Evolutionary conservation across 2,113 vertebrate species (phyloP).

Genomic region (Dicaeum eximium): DNA sequence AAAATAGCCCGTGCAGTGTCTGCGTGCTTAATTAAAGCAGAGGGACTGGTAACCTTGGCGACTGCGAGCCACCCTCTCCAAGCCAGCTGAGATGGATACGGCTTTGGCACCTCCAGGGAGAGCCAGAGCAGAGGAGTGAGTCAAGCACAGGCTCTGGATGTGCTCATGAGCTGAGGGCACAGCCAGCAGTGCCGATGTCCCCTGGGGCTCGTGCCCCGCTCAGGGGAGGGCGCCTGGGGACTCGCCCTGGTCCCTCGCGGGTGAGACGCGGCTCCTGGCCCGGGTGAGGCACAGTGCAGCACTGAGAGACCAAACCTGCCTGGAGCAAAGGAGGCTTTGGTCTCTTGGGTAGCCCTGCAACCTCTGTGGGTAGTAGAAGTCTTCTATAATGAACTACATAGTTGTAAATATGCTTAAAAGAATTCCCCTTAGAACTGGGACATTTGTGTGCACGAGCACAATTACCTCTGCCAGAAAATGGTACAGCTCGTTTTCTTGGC

Average conservation of each 20-base stretch:
- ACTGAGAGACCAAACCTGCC: background rate
- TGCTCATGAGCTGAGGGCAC: fast-evolving
- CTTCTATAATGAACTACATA: background rate
- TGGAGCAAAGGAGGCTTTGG: background rate
- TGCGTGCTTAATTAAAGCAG: conserved; percentile 21
- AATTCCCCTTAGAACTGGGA: background rate
- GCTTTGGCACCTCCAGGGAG: background rate
- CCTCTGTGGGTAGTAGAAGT: fast-evolving
- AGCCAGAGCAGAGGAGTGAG: background rate
- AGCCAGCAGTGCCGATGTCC: fast-evolving
- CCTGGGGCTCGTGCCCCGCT: background rate
- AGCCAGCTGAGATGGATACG: background rate
- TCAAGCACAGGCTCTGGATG: background rate
- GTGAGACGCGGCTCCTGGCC: fast-evolving
- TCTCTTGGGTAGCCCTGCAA: background rate
- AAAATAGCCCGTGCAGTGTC: background rate
- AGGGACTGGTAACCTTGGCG: conserved; percentile 21
- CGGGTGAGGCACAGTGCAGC: fast-evolving
- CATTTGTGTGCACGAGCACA: background rate
- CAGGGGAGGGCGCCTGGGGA: background rate
- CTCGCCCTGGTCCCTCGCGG: background rate
- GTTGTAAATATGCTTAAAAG: background rate
- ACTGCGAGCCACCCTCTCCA: background rate
- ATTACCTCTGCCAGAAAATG: background rate
- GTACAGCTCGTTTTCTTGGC: background rate